Base-by-base conservation (phyloP, 2,113 vertebrate species). In the Acrocephalus arundinaceus region DNA sequence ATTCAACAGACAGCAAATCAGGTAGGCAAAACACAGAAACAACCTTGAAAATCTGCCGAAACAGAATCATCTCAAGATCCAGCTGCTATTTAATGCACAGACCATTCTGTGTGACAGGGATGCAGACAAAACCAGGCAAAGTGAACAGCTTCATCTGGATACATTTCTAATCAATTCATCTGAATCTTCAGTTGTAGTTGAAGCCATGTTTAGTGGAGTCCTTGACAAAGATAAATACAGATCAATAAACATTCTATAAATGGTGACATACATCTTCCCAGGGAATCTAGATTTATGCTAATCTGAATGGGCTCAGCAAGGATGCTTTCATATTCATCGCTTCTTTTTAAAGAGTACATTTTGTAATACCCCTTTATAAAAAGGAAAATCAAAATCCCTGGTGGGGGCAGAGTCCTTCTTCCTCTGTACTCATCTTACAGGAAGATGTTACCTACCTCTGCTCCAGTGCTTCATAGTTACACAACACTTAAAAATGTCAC, bases 1-100 rank as follows among this genome's bases (percentile, higher is more conserved):
- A 97, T 96, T 91, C 94, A 91, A 90, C 96, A 94, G 95, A 85
- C 23, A 51, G 93, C 91, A 97, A 94, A 97, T 97, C 96, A 98
- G 93, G 94, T 93, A 97, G 92, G 93, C 89, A 95, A 97, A 97
- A 95, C 96, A 97, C 86, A 97, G 96, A 94, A 68, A 37, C 25
- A 33, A 54, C 79, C 78, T 75, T 93, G 96, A 95, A 97, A 96
- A 94, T 54, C 96, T 97, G 97, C 96, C 93, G 97, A 97, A 97
- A 91, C 80, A 96, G 92, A 88, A 92, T 75, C 63, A 87, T 92
- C 97, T 97, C 10, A 17, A 88, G 97, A 94, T 92, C 96, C 93
- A 95, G 96, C 96, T 97, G 96, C 91, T 96, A 89, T 97, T 97
- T 95, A 97, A 74, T 12, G 0, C 11, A 2, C 8, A 86, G 92